Evolutionary conservation across 2,797 vertebrate genomes (phyloP).

Genomic region (Ammospiza maritima): DNA sequence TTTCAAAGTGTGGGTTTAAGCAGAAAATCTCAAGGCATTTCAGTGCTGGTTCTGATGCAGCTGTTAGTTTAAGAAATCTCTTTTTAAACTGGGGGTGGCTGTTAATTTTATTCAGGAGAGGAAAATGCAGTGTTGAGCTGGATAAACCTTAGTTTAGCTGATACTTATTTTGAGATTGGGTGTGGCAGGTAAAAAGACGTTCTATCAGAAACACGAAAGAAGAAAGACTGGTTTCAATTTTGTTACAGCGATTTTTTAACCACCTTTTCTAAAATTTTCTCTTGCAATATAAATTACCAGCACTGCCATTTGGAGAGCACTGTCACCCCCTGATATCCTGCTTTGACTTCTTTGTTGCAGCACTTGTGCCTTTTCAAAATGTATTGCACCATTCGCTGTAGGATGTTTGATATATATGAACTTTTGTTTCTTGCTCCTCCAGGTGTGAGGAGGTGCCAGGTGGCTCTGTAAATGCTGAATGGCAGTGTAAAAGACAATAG

Average conservation of each 20-base stretch:
- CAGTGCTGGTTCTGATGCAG: constrained; percentile 6
- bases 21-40: constrained; percentile 27
- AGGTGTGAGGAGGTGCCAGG: background rate
- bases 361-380: background rate
- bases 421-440: background rate
- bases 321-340: fast-evolving
- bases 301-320: background rate
- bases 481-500: background rate
- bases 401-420: background rate
- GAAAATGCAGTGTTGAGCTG: background rate
- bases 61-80: constrained; percentile 42
- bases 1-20: constrained; percentile 31
- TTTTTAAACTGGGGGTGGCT: constrained; percentile 11
- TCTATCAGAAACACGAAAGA: background rate
- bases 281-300: background rate
- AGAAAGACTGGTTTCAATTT: background rate
- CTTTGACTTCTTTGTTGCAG: background rate
- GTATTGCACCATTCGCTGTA: background rate
- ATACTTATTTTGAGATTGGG: constrained; percentile 9
- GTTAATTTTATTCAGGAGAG: constrained; percentile 5
- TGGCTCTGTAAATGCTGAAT: background rate
- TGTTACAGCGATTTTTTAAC: background rate
- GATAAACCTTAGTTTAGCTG: background rate
- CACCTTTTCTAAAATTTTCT: background rate
- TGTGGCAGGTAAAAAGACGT: background rate